Evolutionary conservation across 2,113 vertebrate genomes (phyloP), one percentile per base, ranked within the genome.

Genomic region (Dromaius novaehollandiae): DNA sequence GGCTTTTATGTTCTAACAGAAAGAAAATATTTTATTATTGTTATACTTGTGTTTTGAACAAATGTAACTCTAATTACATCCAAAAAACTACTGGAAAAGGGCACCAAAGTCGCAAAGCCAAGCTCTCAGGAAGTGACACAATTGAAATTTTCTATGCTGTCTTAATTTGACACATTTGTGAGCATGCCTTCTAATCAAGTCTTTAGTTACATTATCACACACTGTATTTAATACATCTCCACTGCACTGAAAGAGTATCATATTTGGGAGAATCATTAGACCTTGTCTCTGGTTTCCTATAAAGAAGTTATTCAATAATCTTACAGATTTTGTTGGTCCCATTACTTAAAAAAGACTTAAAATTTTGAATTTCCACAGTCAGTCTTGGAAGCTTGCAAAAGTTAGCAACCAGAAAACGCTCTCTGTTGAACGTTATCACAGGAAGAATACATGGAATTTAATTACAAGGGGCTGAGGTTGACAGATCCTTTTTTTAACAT

Each of bases 141-240:
- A 86, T 80, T 89, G 82, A 85, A 71, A 69, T 87, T 82, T 92
- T 87, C 61, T 70, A 38, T 53, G 51, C 61, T 90, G 53, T 80
- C 48, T 79, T 92, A 84, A 95, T 94, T 94, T 89, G 71, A n/a
- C 63, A 13, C 40, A 13, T 22, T 96, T 93, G 5, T 77, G 44
- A 74, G 34, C 56, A 48, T 76, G 46, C 38, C 28, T 82, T 89
- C 56, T 96, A 85, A 91, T 96, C 32, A 87, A 80, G n/a, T 44
- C 56, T 92, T 85, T 22, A 76, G 42, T 85, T 86, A 60, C 50
- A 80, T 1, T 12, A 30, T 89, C 83, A 82, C 53, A 89, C 32
- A n/a, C 42, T 73, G 26, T 56, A 26, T 86, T 96, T 25, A 71
- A 64, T 34, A 69, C 6, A 0, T 82, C 44, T 82, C 34, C 51